Conservation (phyloP, 2,797 vertebrate species). For the Pitangus sulphuratus region DNA sequence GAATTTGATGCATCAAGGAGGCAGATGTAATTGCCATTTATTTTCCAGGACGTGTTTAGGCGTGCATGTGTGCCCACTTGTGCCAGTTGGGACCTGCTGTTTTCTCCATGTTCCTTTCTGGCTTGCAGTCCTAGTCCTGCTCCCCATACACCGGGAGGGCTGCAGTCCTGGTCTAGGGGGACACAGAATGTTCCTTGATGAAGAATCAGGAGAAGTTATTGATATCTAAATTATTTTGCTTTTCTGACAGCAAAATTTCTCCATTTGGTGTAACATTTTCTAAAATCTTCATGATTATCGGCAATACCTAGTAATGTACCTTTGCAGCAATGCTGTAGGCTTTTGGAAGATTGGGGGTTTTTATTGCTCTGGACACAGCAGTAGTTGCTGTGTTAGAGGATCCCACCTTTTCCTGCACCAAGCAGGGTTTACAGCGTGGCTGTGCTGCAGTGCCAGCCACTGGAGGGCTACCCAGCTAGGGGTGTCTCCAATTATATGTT, state of each 20-base stretch:
- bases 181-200: neutral
- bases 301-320: neutral
- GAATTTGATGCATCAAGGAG: neutral
- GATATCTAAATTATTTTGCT: neutral
- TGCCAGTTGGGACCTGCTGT: neutral
- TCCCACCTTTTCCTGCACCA: neutral
- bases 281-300: neutral
- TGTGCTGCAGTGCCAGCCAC: neutral
- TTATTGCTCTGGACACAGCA: neutral
- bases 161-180: rapidly evolving
- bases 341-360: rapidly evolving
- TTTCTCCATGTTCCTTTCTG: neutral
- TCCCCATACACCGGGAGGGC: neutral
- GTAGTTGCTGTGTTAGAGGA: neutral
- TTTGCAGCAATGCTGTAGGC: neutral
- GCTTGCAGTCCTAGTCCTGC: neutral
- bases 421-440: neutral
- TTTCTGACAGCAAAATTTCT: neutral
- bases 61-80: neutral
- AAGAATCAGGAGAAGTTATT: neutral
- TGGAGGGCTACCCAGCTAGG: neutral
- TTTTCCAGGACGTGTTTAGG: neutral
- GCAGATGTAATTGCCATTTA: neutral
- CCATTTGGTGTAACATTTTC: neutral
- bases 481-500: neutral